Evolutionary conservation across 2,888 invertebrate genomes (phyloP).

Genomic region (Eumerus sabulonum): DNA sequence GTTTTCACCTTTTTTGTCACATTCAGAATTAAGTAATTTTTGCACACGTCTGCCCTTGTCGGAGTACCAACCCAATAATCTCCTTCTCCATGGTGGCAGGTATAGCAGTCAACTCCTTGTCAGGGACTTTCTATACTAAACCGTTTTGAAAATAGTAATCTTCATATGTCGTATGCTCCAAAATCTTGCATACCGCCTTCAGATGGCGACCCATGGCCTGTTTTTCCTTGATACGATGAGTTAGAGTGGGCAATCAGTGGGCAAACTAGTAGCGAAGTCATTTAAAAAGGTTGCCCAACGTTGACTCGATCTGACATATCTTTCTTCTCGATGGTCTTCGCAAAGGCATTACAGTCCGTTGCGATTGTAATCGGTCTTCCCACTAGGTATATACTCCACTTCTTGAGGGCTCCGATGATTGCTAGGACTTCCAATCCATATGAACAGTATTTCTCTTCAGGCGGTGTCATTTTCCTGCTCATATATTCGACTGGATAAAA

Average conservation of each 20-base stretch:
- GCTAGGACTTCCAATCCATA: no score
- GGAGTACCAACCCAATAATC: no score
- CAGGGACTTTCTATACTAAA: no score
- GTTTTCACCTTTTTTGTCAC: no score
- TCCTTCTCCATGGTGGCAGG: no score
- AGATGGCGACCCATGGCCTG: neutral
- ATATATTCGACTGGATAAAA: no score
- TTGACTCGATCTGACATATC: slow-evolving; percentile 3
- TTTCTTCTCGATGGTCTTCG: slow-evolving; percentile 27
- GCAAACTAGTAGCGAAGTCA: slow-evolving; percentile 4
- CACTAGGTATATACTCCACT: slow-evolving; percentile 53
- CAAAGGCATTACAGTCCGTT: slow-evolving; percentile 11
- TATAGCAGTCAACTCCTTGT: no score
- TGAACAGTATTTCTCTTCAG: no score
- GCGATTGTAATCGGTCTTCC: slow-evolving; percentile 19
- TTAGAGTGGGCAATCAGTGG: slow-evolving; percentile 2
- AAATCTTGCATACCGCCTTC: no score
- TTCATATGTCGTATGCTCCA: slow-evolving; percentile 11
- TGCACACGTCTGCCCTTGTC: no score
- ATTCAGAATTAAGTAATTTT: no score
- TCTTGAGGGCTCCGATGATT: slow-evolving; percentile 59
- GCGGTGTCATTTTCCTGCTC: no score
- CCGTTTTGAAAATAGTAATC: slow-evolving; percentile 21
- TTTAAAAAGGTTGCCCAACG: slow-evolving; percentile 20
- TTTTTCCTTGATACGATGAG: slow-evolving; percentile 7